Conservation (phyloP, 30 jellyfish, hydroid and myxozoan genomes). For the Nemopilema nomurai region DNA sequence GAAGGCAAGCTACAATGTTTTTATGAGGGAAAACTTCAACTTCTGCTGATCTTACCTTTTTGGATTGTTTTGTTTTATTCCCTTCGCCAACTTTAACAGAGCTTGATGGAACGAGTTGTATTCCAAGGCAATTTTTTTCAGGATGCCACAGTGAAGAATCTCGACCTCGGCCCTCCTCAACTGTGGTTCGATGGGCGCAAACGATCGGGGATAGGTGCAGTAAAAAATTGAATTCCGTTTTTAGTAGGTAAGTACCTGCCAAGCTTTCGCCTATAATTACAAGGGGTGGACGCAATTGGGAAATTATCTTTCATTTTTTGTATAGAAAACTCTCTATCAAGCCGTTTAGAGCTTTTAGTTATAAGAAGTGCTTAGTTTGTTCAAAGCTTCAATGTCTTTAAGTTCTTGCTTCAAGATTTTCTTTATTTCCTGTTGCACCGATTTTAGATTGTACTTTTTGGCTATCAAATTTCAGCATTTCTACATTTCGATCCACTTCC, state of each 20-base stretch:
- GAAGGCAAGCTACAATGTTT: no score
- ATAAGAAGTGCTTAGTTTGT: no score
- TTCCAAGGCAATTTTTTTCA: background rate
- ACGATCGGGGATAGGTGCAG: background rate
- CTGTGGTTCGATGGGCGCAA: conserved; percentile 4
- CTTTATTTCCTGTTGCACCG: no score
- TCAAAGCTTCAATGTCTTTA: no score
- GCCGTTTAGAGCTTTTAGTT: no score
- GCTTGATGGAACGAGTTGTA: background rate
- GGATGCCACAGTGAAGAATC: background rate
- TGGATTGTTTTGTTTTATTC: no score
- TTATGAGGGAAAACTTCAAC: no score
- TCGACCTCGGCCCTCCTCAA: background rate
- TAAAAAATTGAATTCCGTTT: background rate
- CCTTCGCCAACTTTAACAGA: background rate
- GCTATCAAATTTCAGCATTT: no score
- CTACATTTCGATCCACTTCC: no score
- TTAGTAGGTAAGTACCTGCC: background rate
- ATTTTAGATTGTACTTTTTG: no score
- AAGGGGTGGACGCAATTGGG: background rate
- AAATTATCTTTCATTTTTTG: background rate
- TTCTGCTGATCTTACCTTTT: no score
- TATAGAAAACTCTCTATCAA: background rate
- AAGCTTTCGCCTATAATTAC: background rate
- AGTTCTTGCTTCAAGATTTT: no score